Evolutionary conservation across 2,113 vertebrate genomes (phyloP).

Genomic region (Glaucomys volans): DNA sequence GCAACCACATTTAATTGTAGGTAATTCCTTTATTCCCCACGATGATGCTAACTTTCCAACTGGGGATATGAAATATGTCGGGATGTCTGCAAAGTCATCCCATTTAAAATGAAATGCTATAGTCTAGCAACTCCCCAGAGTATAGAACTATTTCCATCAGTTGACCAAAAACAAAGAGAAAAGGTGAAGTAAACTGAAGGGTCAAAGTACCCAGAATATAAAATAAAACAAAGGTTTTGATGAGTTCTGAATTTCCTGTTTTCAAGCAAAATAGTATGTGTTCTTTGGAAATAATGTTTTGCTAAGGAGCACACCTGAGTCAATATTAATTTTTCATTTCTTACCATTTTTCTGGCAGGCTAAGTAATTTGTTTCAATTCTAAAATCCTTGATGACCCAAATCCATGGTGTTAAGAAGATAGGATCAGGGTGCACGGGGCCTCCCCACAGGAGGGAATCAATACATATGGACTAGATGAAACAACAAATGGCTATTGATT

Average conservation of each 20-base stretch:
- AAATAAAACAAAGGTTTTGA: background rate
- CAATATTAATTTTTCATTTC: conserved; percentile 4
- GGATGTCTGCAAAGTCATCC: conserved; percentile 63
- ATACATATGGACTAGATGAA: background rate
- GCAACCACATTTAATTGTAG: conserved; percentile 76
- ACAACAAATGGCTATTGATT: background rate
- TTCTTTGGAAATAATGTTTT: conserved; percentile 24
- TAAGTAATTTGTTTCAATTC: conserved; percentile 37
- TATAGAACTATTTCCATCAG: conserved; percentile 21
- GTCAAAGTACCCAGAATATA: background rate
- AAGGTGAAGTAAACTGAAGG: conserved; percentile 12
- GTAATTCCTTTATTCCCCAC: conserved; percentile 74
- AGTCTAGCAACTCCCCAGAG: background rate
- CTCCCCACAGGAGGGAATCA: background rate
- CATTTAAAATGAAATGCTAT: conserved; percentile 44
- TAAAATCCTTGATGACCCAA: conserved; percentile 12
- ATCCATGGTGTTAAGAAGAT: background rate
- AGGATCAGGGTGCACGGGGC: background rate
- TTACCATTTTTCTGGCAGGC: conserved; percentile 29
- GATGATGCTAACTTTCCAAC: conserved; percentile 67
- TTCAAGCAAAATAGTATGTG: background rate
- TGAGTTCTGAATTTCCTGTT: background rate
- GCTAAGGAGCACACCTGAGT: conserved; percentile 25
- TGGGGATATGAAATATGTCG: conserved; percentile 55
- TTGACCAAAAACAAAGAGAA: conserved; percentile 45